Conservation (phyloP, 2,113 vertebrate genomes). For the Cinclus cinclus region DNA sequence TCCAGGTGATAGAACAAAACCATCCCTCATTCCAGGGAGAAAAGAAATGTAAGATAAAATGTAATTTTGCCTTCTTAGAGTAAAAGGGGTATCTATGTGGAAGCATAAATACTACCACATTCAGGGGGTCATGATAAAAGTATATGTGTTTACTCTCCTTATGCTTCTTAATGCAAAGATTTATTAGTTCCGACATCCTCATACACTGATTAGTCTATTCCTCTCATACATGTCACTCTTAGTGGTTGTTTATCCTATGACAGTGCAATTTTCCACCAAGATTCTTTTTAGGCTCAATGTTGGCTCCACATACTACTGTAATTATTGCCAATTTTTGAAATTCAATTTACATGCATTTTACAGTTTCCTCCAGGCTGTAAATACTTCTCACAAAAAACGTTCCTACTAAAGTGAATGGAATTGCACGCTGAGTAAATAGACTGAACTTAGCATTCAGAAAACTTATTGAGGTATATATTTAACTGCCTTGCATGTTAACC, state of each 20-base stretch:
- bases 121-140: background rate
- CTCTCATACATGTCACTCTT: background rate
- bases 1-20: background rate
- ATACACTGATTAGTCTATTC: background rate
- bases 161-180: background rate
- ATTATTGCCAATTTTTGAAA: background rate
- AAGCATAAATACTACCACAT: background rate
- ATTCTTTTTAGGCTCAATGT: background rate
- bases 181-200: background rate
- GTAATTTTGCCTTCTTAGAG: background rate
- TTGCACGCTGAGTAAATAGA: background rate
- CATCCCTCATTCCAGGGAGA: background rate
- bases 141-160: background rate
- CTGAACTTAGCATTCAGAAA: background rate
- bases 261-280: background rate
- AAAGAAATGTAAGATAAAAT: background rate
- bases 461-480: background rate
- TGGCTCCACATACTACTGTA: background rate
- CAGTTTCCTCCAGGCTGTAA: background rate
- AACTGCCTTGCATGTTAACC: background rate
- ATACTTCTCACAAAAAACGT: background rate
- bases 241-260: background rate
- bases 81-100: background rate
- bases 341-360: background rate
- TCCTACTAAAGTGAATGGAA: background rate